Evolutionary conservation across 2,797 vertebrate genomes (phyloP).

Genomic region (Anabacerthia variegaticeps): DNA sequence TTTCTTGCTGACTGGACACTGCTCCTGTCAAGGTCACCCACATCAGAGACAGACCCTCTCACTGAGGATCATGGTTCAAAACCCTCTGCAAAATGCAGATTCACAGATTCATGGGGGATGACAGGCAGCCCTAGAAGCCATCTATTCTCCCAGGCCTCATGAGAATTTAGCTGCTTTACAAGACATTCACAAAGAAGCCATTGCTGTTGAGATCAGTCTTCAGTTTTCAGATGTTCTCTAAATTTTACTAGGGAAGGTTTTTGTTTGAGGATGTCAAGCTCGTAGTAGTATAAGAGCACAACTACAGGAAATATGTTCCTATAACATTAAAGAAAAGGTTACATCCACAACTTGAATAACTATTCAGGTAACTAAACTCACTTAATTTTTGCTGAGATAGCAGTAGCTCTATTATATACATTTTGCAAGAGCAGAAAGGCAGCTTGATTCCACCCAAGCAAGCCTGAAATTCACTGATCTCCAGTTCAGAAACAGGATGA

Average conservation of each 20-base stretch:
- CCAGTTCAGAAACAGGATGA: neutral
- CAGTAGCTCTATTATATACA: neutral
- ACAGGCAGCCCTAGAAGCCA: neutral
- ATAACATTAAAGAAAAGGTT: neutral
- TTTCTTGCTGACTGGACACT: neutral
- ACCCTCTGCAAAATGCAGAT: neutral
- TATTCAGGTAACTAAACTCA: neutral
- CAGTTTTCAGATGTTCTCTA: neutral
- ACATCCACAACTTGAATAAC: neutral
- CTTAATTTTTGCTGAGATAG: neutral
- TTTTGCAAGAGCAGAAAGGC: neutral
- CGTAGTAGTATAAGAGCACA: no score
- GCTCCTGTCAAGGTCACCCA: neutral
- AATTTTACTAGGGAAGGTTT: neutral
- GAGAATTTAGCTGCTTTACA: neutral
- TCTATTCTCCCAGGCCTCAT: no score
- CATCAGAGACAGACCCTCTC: neutral
- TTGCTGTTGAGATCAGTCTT: neutral
- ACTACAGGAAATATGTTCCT: neutral
- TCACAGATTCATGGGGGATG: accelerated
- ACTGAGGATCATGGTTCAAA: neutral
- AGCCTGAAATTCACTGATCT: neutral
- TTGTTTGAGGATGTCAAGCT: neutral
- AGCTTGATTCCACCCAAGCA: neutral
- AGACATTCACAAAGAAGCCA: neutral